A percentile compares a stretch with the other conserved stretches of the same genome.
These are phyloP conservation scores for Chrysaora quinquecirrha DNA, from an alignment of 30 jellyfish, hydroid and myxozoan genomes.

Conservation along the genomic window DNA sequence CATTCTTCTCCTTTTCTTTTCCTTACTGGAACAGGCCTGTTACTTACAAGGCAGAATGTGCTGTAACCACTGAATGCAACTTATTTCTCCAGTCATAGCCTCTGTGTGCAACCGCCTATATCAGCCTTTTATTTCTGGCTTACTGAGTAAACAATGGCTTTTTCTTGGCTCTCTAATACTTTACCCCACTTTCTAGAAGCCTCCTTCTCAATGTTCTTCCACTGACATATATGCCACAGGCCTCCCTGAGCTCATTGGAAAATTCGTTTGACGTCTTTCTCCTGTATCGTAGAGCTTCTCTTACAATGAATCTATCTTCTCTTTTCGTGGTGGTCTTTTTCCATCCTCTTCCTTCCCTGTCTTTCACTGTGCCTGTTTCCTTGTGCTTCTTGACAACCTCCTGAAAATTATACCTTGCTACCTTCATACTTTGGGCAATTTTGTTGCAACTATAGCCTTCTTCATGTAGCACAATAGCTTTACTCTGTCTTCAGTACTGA, in stretches of 20 bases:
- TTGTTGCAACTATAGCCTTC: too few species aligned
- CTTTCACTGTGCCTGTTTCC: too few species aligned
- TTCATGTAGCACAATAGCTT: too few species aligned
- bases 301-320: not conserved
- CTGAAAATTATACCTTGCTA: too few species aligned
- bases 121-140: not conserved
- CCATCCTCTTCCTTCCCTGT: not conserved
- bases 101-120: slow-evolving; percentile 23
- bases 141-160: slow-evolving; percentile 8
- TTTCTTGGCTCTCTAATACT: slow-evolving; percentile 37
- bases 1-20: slow-evolving; percentile 49
- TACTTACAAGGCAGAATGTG: slow-evolving; percentile 48
- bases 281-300: not conserved
- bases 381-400: too few species aligned
- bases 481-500: too few species aligned
- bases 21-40: slow-evolving; percentile 40
- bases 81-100: slow-evolving; percentile 40
- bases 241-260: not conserved
- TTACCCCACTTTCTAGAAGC: slow-evolving; percentile 29
- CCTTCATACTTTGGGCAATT: too few species aligned
- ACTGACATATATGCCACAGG: slow-evolving; percentile 1
- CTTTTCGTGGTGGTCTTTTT: not conserved
- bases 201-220: slow-evolving; percentile 33
- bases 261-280: not conserved
- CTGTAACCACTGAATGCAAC: slow-evolving; percentile 59